A percentile compares a stretch with the other conserved stretches of the same genome.
phyloP scores from a whole-genome alignment of 2,113 vertebrate species.

The Salminus brasiliensis region DNA sequence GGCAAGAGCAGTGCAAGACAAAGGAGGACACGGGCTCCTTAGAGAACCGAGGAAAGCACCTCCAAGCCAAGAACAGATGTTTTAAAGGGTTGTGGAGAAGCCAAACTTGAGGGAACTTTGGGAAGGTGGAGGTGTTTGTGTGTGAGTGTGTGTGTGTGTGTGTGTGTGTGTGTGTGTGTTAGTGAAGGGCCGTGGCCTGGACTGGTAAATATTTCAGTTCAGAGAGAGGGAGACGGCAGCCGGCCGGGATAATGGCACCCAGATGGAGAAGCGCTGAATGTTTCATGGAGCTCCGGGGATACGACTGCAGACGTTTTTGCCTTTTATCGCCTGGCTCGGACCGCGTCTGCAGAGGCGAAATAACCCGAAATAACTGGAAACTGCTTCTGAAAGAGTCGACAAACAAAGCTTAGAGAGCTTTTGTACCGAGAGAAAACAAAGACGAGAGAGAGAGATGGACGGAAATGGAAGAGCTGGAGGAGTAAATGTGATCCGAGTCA shows the following conservation, averaged over 20 bases:
- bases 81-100: too few species aligned
- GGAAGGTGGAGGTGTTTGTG: too few species aligned
- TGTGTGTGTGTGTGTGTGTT: not conserved
- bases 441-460: not conserved
- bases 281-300: conserved; percentile 35
- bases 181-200: not conserved
- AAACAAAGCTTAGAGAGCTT: not conserved
- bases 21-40: too few species aligned
- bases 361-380: not conserved
- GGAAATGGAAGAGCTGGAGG: not conserved
- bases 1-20: too few species aligned
- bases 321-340: conserved; percentile 15
- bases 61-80: too few species aligned
- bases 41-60: too few species aligned
- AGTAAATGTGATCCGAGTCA: not conserved
- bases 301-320: not conserved
- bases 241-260: conserved; percentile 34
- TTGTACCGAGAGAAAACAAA: not conserved
- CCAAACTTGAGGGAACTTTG: too few species aligned
- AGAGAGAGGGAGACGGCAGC: conserved; percentile 1
- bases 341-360: not conserved
- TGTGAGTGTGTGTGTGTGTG: not conserved
- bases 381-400: not conserved
- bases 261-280: conserved; percentile 36
- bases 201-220: conserved; percentile 27